Base-by-base conservation (phyloP, 1,140 invertebrate species). In the Dreissena polymorpha region DNA sequence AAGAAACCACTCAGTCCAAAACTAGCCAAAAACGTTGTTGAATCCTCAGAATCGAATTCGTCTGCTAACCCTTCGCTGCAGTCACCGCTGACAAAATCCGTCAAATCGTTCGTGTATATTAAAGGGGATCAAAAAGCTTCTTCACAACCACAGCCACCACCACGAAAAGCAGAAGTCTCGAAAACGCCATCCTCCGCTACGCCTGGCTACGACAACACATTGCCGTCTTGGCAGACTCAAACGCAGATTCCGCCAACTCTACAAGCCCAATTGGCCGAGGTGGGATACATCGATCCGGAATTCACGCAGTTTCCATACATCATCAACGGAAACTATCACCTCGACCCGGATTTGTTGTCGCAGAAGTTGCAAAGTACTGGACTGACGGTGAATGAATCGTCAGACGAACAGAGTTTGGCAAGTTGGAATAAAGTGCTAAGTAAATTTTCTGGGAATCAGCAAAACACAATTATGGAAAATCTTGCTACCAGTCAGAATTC, bases 301-400 rank as follows among this genome's bases (percentile, higher is more conserved):
- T 86, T 85, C 57, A 86, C 87, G 69, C 81, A 86, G 27, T 84
- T 71, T 73, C 88, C 84, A 10, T 86, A 86, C 51, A 85, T 89
- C n/a, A 86, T 87, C 0, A 87, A 89, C 77, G 90, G 90, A 57
- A 89, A 90, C 67, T 91, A 91, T 77, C 88, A 90, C 25, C 85
- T 91, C 5, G 91, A 91, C 57, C 90, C 90, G 27, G 77, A 87
- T 49, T 64, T 91, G 13, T 85, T 91, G n/a, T 89, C 88, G 64
- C 86, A 91, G 50, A 91, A 89, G 69, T 78, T 91, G 23, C 78
- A 91, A 27, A 87, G 80, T 25, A 91, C 91, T 13, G 91, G 91
- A 16, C 63, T 91, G n/a, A n/a, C n/a, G 29, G 91, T 86, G 3
- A 85, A 87, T 64, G 86, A 88, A 13, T 85, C 85, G 50, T 80